A percentile compares a stretch with the other conserved stretches of the same genome.
phyloP scores from a whole-genome alignment of 2,888 invertebrate genomes.

The Torymus auratus region DNA sequence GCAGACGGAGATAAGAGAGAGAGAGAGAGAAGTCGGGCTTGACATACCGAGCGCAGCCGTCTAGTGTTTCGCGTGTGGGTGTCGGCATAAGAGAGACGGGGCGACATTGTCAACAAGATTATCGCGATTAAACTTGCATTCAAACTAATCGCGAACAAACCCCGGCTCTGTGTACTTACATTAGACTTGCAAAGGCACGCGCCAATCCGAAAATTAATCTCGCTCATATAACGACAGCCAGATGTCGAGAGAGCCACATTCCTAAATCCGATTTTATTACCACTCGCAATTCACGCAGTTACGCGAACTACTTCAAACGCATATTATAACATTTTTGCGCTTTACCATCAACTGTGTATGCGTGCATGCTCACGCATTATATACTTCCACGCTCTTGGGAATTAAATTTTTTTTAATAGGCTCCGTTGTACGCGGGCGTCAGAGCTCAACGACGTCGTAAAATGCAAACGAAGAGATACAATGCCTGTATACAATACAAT shows the following conservation, averaged over 20 bases:
- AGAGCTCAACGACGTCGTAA: background rate
- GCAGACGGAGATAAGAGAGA: background rate
- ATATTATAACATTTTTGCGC: too few species aligned
- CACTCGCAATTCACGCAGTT: too few species aligned
- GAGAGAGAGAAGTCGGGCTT: constrained; percentile 19
- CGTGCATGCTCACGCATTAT: too few species aligned
- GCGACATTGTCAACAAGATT: constrained; percentile 28
- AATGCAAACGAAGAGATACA: background rate
- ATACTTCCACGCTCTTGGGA: too few species aligned
- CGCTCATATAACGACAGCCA: too few species aligned
- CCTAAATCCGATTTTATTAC: too few species aligned
- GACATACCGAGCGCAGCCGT: constrained; percentile 5
- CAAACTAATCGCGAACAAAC: background rate
- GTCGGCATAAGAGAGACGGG: background rate
- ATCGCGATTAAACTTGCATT: constrained; percentile 26
- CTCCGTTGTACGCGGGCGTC: background rate
- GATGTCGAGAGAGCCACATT: too few species aligned
- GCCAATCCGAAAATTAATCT: too few species aligned
- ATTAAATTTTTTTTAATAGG: background rate
- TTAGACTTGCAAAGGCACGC: too few species aligned
- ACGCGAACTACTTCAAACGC: too few species aligned
- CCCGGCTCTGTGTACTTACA: background rate
- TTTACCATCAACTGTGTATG: too few species aligned
- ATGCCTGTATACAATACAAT: too few species aligned
- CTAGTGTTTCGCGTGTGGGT: constrained; percentile 8